Base-by-base conservation (phyloP, 2,113 vertebrate species). In the Tragelaphus imberbis region DNA sequence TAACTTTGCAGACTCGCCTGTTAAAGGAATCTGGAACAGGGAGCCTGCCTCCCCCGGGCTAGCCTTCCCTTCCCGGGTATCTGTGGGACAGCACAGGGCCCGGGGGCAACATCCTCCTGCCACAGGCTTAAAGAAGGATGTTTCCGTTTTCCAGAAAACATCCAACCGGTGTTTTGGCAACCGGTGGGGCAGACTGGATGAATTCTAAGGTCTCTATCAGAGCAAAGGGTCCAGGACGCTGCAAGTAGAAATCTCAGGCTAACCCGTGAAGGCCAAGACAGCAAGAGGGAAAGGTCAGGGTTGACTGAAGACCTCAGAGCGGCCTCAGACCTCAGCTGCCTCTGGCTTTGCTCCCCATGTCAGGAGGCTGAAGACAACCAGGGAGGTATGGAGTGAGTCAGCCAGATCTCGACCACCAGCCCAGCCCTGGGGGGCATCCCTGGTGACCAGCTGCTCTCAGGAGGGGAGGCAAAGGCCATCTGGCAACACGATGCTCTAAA, bases 1-100 rank as follows among this genome's bases (percentile, higher is more conserved):
- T 47, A 82, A 56, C 28, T 90, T 82, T 55, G 53, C 25, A 61
- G 81, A 7, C 33, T 94, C 7, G 30, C 9, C 88, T 86, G 84
- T 85, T 84, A 84, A 47, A 51, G 75, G 84, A 6, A 95, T 85
- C 30, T 84, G 49, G 89, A 89, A 77, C 44, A 28, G 13, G 16
- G 40, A 61, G 23, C n/a, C n/a, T 7, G 30, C 28, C 82, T 19
- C 79, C n/a, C 47, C 6, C 1, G 56, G 63, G 87, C 40, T 16
- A 77, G 56, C 47, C 47, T 93, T 87, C 55, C n/a, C 65, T 61
- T 90, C 68, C 81, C 6, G 16, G 27, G 63, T 16, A 33, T n/a
- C 47, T 12, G 9, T 6, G 53, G 28, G 49, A 65, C 30, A 13
- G 4, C 2, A 28, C 55, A 7, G 0, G 44, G 44, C 49, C 44